Base-by-base conservation (phyloP, 2,797 vertebrate species). In the Lagodon rhomboides region DNA sequence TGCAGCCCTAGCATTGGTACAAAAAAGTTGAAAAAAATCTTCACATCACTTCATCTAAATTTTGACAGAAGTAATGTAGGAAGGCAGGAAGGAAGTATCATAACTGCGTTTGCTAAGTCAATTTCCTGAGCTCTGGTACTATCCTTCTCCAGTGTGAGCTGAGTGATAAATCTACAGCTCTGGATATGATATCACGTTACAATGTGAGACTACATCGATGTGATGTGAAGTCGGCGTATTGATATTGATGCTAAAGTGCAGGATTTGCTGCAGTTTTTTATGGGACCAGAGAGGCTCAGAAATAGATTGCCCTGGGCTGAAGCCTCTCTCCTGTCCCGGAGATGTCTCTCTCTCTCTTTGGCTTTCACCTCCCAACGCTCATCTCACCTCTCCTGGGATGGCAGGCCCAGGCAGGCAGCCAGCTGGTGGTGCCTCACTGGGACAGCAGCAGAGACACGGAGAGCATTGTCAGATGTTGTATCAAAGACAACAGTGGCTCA, bases 61-160 rank as follows among this genome's bases (percentile, higher is more conserved):
- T 91, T 85, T 89, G 79, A 90, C 77, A n/a, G 67, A 66, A 64
- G 85, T 86, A 81, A 88, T 84, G 50, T 59, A 88, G 87, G 85
- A 85, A 86, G 83, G 68, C 81, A 87, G 91, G 92, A 91, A 93
- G 92, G 89, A 92, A 91, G 89, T 87, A 88, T 91, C 87, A 87
- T 91, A 88, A 92, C 34, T 83, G 84, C 3, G 61, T 88, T 87
- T 71, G 80, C 84, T 91, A 87, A 87, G 81, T 89, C 91, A 89
- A 91, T 94, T 94, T 93, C 91, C 93, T 91, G 89, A 66, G 84
- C 82, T 79, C 78, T 78, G 87, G 38, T 77, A 86, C 73, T 77
- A 85, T 90, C 76, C 84, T 77, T 92, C 88, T 85, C 77, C 76
- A 82, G 83, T 43, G 82, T 74, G 85, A 89, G 87, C 47, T 2